phyloP scores from a whole-genome alignment of 1,140 invertebrate genomes.

The Trinorchestia longiramus region DNA sequence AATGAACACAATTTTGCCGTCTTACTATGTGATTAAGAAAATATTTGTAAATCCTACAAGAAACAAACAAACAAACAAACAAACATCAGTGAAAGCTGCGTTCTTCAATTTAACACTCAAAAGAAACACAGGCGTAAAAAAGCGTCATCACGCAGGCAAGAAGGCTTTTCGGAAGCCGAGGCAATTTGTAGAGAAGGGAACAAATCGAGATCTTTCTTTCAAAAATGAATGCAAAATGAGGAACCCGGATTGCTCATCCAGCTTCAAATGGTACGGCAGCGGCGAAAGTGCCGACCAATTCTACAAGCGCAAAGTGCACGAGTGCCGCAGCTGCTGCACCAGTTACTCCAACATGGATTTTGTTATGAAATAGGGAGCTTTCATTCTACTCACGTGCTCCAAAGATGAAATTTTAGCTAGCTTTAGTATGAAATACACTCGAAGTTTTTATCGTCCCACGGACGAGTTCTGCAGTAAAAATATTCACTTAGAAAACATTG shows the following conservation, averaged over 20 bases:
- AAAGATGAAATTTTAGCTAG: not conserved
- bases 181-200: constrained; percentile 25
- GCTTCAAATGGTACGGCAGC: not conserved
- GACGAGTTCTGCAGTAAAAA: not conserved
- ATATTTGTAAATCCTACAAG: too few species aligned
- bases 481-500: not conserved
- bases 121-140: not conserved
- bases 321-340: not conserved
- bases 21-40: too few species aligned
- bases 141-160: not conserved
- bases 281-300: not conserved
- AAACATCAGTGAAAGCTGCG: not conserved
- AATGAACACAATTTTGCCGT: too few species aligned
- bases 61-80: too few species aligned
- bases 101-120: not conserved
- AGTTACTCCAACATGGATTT: not conserved
- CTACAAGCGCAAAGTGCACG: not conserved
- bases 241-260: not conserved
- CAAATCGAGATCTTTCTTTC: not conserved
- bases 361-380: not conserved
- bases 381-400: not conserved
- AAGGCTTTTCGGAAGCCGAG: not conserved
- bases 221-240: constrained; percentile 6
- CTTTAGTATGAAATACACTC: not conserved
- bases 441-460: not conserved